A percentile compares a stretch with the other conserved stretches of the same genome.
phyloP scores from a whole-genome alignment of 92 coral and sea anemone genomes.

The Phenganax stokvisi region DNA sequence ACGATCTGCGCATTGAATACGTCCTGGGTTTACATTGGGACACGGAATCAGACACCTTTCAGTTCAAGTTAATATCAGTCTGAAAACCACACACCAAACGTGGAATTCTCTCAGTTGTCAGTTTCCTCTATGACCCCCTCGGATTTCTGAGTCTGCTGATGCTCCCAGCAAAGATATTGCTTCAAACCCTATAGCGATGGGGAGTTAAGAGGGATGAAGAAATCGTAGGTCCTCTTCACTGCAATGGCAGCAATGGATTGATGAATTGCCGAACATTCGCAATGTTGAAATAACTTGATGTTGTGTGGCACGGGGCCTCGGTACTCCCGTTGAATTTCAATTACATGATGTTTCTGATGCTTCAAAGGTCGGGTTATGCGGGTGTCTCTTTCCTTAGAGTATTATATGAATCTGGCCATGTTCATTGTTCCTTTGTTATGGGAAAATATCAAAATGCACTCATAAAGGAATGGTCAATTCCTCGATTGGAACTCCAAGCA shows the following conservation, averaged over 20 bases:
- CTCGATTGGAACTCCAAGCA: not conserved
- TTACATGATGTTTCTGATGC: conserved; percentile 36
- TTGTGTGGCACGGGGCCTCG: not conserved
- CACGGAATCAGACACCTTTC: conserved; percentile 51
- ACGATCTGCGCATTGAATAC: conserved; percentile 51
- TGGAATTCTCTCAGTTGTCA: conserved; percentile 46
- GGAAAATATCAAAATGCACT: conserved; percentile 15
- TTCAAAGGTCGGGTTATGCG: conserved; percentile 15
- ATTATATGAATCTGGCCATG: not conserved
- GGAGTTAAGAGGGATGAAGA: conserved; percentile 49
- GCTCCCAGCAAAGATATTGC: conserved; percentile 46
- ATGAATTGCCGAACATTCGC: not conserved
- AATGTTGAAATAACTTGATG: conserved; percentile 16
- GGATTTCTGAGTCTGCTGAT: conserved; percentile 51
- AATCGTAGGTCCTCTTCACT: conserved; percentile 19
- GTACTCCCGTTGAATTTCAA: not conserved
- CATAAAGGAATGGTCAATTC: not conserved
- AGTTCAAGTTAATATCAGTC: conserved; percentile 41
- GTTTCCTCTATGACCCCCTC: conserved; percentile 51
- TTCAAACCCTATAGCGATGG: conserved; percentile 29
- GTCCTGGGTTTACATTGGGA: conserved; percentile 26
- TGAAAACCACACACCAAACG: conserved; percentile 48
- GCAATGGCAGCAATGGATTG: conserved; percentile 26
- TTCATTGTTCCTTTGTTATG: conserved; percentile 17
- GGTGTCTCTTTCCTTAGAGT: conserved; percentile 14